Percentiles rank a stretch among this genome's conserved stretches.
phyloP scores from a whole-genome alignment of 2,797 vertebrate species.

The Glyptemys insculpta region DNA sequence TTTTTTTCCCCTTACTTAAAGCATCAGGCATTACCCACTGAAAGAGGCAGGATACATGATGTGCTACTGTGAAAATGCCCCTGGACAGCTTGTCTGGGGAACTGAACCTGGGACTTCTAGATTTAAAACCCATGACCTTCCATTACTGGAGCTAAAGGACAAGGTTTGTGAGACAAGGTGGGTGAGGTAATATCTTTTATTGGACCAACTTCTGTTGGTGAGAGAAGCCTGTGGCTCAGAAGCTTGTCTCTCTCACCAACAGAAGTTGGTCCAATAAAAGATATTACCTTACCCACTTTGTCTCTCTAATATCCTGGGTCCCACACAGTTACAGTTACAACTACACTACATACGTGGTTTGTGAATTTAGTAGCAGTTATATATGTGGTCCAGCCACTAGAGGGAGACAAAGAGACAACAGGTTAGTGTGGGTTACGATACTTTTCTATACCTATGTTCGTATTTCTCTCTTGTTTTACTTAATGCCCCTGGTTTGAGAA shows the following conservation, averaged over 20 bases:
- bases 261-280: not conserved
- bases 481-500: not conserved
- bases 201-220: not conserved
- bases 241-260: not conserved
- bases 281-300: not conserved
- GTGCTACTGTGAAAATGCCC: not conserved
- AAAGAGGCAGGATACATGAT: fast-evolving
- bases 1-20: not conserved
- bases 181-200: not conserved
- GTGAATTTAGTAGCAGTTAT: fast-evolving
- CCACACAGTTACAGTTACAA: not conserved
- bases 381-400: not conserved
- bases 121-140: not conserved
- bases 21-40: not conserved
- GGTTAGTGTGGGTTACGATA: not conserved
- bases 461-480: not conserved
- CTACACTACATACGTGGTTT: not conserved
- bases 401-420: fast-evolving
- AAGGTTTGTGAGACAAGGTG: not conserved
- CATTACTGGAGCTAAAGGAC: not conserved
- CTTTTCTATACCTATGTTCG: not conserved
- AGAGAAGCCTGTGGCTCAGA: not conserved
- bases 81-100: not conserved
- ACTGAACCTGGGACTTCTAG: not conserved
- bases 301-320: not conserved